Evolutionary conservation across 2,113 vertebrate genomes (phyloP).

Genomic region (Leptocoma aspasia): DNA sequence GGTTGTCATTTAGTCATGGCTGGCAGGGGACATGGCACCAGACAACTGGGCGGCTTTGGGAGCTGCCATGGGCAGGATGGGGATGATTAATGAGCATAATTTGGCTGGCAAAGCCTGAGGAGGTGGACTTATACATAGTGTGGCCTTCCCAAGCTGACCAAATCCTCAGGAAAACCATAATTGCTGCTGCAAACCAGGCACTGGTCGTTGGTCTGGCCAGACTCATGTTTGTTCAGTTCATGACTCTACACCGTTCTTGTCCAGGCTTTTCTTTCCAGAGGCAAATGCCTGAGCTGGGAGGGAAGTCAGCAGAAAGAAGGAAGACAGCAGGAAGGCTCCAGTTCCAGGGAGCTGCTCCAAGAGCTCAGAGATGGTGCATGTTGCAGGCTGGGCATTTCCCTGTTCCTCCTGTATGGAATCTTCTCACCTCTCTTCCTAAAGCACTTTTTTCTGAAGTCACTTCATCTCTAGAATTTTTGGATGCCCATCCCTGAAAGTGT

Average conservation of each 20-base stretch:
- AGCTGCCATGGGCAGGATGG: neutral
- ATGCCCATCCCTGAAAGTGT: neutral
- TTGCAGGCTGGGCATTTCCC: neutral
- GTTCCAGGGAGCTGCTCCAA: neutral
- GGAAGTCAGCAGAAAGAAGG: neutral
- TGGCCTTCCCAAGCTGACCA: neutral
- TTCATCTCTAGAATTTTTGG: neutral
- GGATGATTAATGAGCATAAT: neutral
- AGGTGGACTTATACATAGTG: neutral
- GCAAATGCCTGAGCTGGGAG: neutral
- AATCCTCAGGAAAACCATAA: constrained; percentile 16
- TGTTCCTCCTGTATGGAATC: neutral
- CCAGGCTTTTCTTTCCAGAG: neutral
- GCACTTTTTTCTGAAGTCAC: neutral
- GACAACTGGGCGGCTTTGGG: neutral
- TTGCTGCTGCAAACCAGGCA: neutral
- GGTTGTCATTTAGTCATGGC: neutral
- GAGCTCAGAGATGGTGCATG: neutral
- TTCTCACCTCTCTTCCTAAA: neutral
- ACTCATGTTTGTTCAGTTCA: neutral
- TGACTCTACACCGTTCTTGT: neutral
- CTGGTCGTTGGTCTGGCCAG: neutral
- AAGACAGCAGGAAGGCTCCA: neutral
- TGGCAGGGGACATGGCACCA: neutral
- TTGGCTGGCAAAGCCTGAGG: neutral